Evolutionary conservation across 2,888 invertebrate genomes (phyloP).

Genomic region (Phragmatobia fuliginosa): DNA sequence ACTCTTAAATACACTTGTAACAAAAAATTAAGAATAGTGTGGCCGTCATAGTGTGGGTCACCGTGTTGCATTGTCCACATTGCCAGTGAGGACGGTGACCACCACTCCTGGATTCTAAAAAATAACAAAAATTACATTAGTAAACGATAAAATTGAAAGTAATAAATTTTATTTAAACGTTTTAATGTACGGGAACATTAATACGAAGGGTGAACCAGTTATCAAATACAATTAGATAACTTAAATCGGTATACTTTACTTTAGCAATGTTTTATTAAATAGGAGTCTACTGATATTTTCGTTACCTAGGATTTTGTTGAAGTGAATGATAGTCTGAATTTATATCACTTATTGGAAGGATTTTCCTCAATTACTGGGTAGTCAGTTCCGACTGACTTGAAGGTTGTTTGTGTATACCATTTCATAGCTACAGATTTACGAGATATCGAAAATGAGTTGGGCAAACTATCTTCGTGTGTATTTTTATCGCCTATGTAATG

Average conservation of each 20-base stretch:
- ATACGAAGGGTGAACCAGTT: background rate
- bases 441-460: background rate
- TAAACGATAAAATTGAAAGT: background rate
- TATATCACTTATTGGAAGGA: constrained; percentile 17
- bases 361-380: constrained; percentile 34
- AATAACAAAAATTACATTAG: background rate
- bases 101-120: background rate
- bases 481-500: background rate
- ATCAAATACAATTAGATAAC: background rate
- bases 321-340: background rate
- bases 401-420: constrained; percentile 6
- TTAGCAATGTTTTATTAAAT: background rate
- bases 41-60: no score
- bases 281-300: background rate
- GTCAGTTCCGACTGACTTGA: constrained; percentile 17
- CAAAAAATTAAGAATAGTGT: no score
- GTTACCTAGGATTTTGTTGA: background rate
- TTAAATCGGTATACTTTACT: background rate
- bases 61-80: no score
- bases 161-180: background rate
- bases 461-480: background rate
- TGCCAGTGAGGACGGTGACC: no score
- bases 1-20: background rate
- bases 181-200: background rate
- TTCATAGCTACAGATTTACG: constrained; percentile 15